Base-by-base conservation (phyloP, 1,140 invertebrate genomes). In the Hyphantria cunea region DNA sequence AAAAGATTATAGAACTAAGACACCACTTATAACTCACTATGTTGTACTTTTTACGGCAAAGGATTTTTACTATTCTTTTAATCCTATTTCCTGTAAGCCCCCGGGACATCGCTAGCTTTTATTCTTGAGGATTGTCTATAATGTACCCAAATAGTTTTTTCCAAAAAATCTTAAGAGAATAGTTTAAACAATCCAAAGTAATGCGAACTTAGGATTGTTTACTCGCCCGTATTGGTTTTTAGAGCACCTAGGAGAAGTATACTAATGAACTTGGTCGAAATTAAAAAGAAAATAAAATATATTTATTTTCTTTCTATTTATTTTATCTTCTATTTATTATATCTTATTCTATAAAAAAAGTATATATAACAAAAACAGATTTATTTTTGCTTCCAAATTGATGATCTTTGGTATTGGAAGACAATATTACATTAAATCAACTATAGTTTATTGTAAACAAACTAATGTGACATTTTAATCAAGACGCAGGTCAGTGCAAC, bases 221-320 rank as follows among this genome's bases (percentile, higher is more conserved):
- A n/a, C n/a, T n/a, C n/a, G n/a, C 47, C 54, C 52, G 47, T 64
- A 44, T 56, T 51, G 44, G 12, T 53, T 56, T 56, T 56, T 31
- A 44, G n/a, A 54, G 33, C n/a, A 56, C 33, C 56, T 44, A 64
- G 50, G 45, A 49, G 33, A n/a, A 52, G 9, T 6, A 15, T 34
- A 37, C n/a, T 49, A 47, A 11, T 3, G 33, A 50, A 6, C 17
- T 25, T 5, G 17, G 17, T 25, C 17, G 5, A 25, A 1, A 25
- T 25, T 5, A 25, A 25, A 25, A 37, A 37, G 34, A 37, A 7
- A 8, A 10, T 37, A 37, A 37, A 10, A 37, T 4, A 2, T 10
- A 37, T 37, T 7, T 37, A 10, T 10, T n/a, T n/a, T n/a, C n/a
- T n/a, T n/a, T n/a, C n/a, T n/a, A n/a, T n/a, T n/a, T n/a, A n/a